Conservation (phyloP, 2,888 invertebrate genomes). For the Branchipolynoe longqiensis region DNA sequence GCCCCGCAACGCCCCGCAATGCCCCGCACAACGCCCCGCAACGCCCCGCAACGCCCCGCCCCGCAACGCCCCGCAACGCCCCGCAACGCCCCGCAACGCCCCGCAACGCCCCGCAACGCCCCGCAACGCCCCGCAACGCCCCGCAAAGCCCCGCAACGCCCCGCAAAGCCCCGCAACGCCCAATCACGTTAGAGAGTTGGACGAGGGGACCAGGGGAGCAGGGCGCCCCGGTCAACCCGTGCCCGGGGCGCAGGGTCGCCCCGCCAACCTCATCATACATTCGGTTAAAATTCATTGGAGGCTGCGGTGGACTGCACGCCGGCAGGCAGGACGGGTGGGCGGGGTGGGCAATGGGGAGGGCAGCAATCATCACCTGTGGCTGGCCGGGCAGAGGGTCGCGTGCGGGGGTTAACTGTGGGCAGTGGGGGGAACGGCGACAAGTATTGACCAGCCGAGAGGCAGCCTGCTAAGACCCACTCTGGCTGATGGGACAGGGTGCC, state of each 20-base stretch:
- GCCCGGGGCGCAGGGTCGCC: no score
- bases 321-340: neutral
- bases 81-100: no score
- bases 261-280: neutral
- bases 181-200: neutral
- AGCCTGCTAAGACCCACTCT: no score
- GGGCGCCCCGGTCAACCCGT: slow-evolving; percentile 19
- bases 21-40: no score
- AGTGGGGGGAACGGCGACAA: neutral
- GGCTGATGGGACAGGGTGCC: no score
- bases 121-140: no score
- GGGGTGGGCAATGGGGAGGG: neutral
- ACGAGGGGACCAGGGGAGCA: slow-evolving; percentile 18
- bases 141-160: no score
- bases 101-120: no score
- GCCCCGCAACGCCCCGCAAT: no score
- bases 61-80: no score
- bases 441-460: neutral
- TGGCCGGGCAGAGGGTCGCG: neutral
- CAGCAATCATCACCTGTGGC: slow-evolving; percentile 19
- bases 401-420: neutral
- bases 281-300: neutral
- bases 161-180: no score
- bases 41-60: no score
- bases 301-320: neutral